These are phyloP conservation scores for Anoura caudifer DNA, from an alignment of 2,113 vertebrate genomes.

Conservation along the genomic window DNA sequence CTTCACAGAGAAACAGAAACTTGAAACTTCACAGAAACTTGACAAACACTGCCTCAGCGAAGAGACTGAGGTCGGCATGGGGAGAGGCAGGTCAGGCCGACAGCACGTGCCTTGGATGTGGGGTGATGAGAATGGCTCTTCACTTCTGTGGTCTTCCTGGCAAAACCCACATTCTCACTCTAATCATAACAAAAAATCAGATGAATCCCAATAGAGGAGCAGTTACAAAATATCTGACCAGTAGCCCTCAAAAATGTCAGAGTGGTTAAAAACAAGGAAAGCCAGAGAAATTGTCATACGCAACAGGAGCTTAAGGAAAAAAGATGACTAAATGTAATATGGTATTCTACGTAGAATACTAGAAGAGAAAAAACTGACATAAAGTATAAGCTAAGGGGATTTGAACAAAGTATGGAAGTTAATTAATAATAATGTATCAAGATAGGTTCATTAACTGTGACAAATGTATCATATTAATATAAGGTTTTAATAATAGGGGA, in stretches of 20 bases:
- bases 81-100: too few species aligned
- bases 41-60: too few species aligned
- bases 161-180: background rate
- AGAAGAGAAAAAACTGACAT: background rate
- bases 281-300: too few species aligned
- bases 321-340: background rate
- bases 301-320: too few species aligned
- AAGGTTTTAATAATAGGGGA: background rate
- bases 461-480: background rate
- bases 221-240: background rate
- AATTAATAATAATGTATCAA: background rate
- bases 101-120: too few species aligned
- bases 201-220: background rate
- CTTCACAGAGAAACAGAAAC: background rate
- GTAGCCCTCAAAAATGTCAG: background rate
- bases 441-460: background rate
- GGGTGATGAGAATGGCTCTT: background rate
- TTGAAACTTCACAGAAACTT: too few species aligned
- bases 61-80: too few species aligned
- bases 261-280: too few species aligned
- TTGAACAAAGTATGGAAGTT: background rate
- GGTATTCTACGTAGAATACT: background rate
- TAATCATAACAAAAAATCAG: background rate
- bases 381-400: background rate
- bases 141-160: background rate